phyloP scores from a whole-genome alignment of 35 echinoderm and acorn worm genomes.

The Holothuria glaberrima region DNA sequence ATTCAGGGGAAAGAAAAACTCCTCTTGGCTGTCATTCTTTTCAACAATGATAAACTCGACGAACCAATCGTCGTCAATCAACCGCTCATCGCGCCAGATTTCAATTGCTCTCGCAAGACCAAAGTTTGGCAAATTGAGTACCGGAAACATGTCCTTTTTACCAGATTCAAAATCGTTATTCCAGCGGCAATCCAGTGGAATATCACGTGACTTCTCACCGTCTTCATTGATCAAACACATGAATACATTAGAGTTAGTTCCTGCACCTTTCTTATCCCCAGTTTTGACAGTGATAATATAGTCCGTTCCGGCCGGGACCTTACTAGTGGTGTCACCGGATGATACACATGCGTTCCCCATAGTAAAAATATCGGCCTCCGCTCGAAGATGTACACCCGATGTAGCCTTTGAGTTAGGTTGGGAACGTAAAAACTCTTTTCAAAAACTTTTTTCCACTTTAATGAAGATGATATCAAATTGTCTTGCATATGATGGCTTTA shows the following conservation, averaged over 20 bases:
- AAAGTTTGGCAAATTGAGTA: constrained; percentile 74
- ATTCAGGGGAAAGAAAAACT: constrained; percentile 74
- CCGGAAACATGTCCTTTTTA: constrained; percentile 65
- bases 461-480: background rate
- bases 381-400: no score
- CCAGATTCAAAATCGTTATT: constrained; percentile 87
- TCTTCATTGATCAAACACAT: constrained; percentile 71
- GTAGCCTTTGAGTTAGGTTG: background rate
- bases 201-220: constrained; percentile 61
- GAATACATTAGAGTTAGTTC: constrained; percentile 85
- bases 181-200: constrained; percentile 66
- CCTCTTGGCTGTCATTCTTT: background rate
- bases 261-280: constrained; percentile 89
- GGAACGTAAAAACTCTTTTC: background rate
- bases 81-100: constrained; percentile 61
- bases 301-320: constrained; percentile 40
- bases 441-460: background rate
- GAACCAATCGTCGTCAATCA: constrained; percentile 69
- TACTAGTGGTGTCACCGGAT: background rate
- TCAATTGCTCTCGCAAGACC: constrained; percentile 68
- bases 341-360: constrained; percentile 51
- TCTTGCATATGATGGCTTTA: background rate
- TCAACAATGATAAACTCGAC: constrained; percentile 69
- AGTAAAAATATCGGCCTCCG: background rate
- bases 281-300: constrained; percentile 83